These are phyloP conservation scores for Globicephala melas DNA, from an alignment of 2,113 vertebrate species.

Conservation along the genomic window DNA sequence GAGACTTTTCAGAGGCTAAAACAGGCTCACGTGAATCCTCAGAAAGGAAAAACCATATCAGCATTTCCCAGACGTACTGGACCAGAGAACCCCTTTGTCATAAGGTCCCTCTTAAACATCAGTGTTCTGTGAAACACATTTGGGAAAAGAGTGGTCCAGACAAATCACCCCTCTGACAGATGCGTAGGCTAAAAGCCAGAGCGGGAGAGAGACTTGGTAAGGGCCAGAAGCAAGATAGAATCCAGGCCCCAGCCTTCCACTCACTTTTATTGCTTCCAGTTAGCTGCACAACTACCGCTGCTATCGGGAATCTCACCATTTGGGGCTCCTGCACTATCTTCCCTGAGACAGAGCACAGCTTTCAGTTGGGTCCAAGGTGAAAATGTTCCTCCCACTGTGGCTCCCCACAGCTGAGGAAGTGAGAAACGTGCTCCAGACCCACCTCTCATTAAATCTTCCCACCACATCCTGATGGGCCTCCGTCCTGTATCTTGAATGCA, in stretches of 20 bases:
- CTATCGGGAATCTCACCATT: background rate
- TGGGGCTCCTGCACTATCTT: fast-evolving
- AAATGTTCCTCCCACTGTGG: background rate
- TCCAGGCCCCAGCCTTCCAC: background rate
- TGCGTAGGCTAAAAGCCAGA: background rate
- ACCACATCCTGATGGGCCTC: conserved; percentile 98
- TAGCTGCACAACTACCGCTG: background rate
- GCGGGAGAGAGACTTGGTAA: background rate
- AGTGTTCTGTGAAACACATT: background rate
- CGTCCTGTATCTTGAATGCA: conserved; percentile 96
- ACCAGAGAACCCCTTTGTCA: background rate
- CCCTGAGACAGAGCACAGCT: background rate
- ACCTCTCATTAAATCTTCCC: conserved; percentile 98
- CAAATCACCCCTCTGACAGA: background rate
- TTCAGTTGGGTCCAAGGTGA: background rate
- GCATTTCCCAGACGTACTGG: background rate
- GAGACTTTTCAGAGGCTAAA: background rate
- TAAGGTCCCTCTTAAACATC: background rate
- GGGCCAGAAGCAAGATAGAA: background rate
- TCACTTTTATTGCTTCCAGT: no score
- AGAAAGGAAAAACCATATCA: background rate
- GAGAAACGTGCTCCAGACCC: background rate
- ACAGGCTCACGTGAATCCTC: background rate
- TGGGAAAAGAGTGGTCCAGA: background rate
- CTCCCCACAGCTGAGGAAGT: background rate